Conservation (phyloP, 2,888 invertebrate species). For the Glomeris marginata region DNA sequence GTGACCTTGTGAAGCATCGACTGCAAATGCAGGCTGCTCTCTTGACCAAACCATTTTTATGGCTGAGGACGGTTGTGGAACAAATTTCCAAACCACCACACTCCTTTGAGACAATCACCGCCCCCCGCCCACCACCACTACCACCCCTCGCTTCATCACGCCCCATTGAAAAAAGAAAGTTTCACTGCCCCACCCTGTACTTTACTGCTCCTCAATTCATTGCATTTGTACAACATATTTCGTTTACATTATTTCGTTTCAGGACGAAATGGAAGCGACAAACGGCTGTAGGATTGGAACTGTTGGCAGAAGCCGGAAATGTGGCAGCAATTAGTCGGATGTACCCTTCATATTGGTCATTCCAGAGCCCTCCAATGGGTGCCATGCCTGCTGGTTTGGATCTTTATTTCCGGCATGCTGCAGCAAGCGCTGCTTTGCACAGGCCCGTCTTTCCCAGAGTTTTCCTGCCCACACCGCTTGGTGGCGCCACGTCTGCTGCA, state of each 20-base stretch:
- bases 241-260: constrained; percentile 23
- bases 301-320: constrained; percentile 93
- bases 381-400: constrained; percentile 18
- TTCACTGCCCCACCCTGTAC: too few relatives aligned
- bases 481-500: neutral
- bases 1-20: too few relatives aligned
- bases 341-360: constrained; percentile 44
- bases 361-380: constrained; percentile 21
- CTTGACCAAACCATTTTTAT: too few relatives aligned
- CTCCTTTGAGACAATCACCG: too few relatives aligned
- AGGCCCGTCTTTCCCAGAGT: constrained; percentile 14
- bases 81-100: too few relatives aligned
- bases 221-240: neutral
- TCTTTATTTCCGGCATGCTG: constrained; percentile 21
- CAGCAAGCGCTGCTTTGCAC: constrained; percentile 15
- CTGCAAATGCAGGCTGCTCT: too few relatives aligned
- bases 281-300: constrained; percentile 91
- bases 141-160: too few relatives aligned
- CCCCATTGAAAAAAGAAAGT: too few relatives aligned
- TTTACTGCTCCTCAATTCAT: too few relatives aligned
- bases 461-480: constrained; percentile 8
- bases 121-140: too few relatives aligned
- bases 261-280: constrained; percentile 99
- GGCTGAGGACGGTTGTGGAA: too few relatives aligned
- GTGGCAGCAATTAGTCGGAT: constrained; percentile 96